A percentile compares a stretch with the other conserved stretches of the same genome.
phyloP scores from a whole-genome alignment of 2,888 invertebrate species.

The Eretmocerus hayati region DNA sequence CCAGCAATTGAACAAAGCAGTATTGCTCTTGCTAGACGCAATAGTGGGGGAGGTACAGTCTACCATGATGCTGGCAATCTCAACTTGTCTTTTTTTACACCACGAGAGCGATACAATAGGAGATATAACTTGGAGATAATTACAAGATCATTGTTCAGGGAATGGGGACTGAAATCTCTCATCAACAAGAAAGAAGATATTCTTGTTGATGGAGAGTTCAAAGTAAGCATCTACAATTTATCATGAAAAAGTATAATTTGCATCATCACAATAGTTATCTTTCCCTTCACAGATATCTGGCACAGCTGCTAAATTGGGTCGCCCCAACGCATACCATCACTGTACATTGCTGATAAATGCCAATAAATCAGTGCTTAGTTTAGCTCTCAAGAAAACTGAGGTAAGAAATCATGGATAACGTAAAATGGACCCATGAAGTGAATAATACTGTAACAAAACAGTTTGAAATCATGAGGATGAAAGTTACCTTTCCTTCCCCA shows the following conservation, averaged over 20 bases:
- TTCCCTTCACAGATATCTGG: slow-evolving; percentile 72
- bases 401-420: too few species aligned
- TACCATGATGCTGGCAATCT: slow-evolving; percentile 93
- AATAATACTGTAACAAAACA: too few species aligned
- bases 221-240: slow-evolving; percentile 67
- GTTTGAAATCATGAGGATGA: too few species aligned
- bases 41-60: slow-evolving; percentile 94
- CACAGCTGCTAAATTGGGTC: slow-evolving; percentile 87
- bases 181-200: slow-evolving; percentile 84
- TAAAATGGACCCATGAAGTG: too few species aligned
- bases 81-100: slow-evolving; percentile 87
- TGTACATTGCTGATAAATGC: slow-evolving; percentile 89
- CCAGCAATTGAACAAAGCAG: slow-evolving; percentile 58
- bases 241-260: not conserved
- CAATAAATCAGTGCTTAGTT: slow-evolving; percentile 67
- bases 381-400: slow-evolving; percentile 67
- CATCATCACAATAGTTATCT: not conserved
- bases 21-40: slow-evolving; percentile 76
- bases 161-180: slow-evolving; percentile 70
- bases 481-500: slow-evolving; percentile 48
- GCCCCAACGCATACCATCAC: slow-evolving; percentile 91
- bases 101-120: slow-evolving; percentile 74
- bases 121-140: slow-evolving; percentile 83
- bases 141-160: slow-evolving; percentile 70
- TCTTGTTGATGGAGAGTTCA: slow-evolving; percentile 66